Conservation (phyloP, 2,113 vertebrate species). For the Cyphomyrus discorhynchus region DNA sequence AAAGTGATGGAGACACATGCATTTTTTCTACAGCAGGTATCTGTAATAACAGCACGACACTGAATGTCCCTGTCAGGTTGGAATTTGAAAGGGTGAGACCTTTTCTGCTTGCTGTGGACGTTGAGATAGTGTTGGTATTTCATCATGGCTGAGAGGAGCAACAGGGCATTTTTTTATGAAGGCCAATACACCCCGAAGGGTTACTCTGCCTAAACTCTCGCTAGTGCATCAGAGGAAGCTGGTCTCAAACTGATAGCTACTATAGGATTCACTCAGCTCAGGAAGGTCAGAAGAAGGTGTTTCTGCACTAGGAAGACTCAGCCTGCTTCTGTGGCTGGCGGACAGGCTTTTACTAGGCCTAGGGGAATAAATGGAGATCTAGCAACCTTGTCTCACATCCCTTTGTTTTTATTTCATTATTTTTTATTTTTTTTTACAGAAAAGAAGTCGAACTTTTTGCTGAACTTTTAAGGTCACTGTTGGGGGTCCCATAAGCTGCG, state of each 20-base stretch:
- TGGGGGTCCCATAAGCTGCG: background rate
- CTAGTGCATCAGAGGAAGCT: background rate
- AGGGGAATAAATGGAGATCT: background rate
- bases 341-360: background rate
- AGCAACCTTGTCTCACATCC: background rate
- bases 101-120: background rate
- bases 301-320: background rate
- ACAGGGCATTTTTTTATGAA: background rate
- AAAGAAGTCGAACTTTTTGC: background rate
- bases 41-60: background rate
- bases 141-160: background rate
- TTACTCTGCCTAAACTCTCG: background rate
- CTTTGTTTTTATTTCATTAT: background rate
- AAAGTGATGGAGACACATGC: background rate
- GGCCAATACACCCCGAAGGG: background rate
- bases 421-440: background rate
- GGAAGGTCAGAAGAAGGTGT: background rate
- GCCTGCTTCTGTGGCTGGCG: background rate
- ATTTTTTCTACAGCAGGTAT: background rate
- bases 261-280: background rate
- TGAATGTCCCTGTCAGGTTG: background rate
- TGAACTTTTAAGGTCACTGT: background rate
- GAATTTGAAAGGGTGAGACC: constrained; percentile 5
- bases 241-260: background rate
- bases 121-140: constrained; percentile 3